Evolutionary conservation across 2,113 vertebrate genomes (phyloP).

Genomic region (Clarias gariepinus): DNA sequence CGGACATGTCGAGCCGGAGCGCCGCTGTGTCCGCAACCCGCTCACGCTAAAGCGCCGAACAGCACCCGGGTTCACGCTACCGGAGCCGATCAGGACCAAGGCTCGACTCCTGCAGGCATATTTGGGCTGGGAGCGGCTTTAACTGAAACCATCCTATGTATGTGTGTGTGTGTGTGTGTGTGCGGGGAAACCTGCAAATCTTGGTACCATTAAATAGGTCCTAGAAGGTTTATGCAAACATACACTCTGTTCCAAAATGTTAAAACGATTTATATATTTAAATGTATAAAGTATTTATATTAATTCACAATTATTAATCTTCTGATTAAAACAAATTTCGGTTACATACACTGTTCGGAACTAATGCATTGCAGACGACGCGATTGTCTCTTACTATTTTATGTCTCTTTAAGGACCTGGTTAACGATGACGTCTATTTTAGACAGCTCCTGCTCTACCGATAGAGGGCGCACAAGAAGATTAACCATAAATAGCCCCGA

Average conservation of each 20-base stretch:
- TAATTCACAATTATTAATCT: neutral
- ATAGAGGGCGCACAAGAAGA: slow-evolving; percentile 22
- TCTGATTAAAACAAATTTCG: too few relatives aligned
- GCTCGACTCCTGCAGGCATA: neutral
- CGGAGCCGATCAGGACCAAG: slow-evolving; percentile 29
- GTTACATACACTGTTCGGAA: neutral
- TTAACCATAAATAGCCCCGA: neutral
- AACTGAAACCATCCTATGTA: slow-evolving; percentile 23
- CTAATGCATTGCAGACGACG: neutral
- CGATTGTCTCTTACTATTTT: neutral
- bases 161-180: slow-evolving; percentile 23
- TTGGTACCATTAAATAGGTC: slow-evolving; percentile 48
- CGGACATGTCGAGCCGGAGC: slow-evolving; percentile 60
- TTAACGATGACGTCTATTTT: slow-evolving; percentile 32
- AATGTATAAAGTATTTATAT: too few relatives aligned
- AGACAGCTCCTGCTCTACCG: neutral
- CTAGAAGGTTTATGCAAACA: neutral
- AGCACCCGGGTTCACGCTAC: neutral
- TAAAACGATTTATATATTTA: neutral
- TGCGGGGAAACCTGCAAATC: slow-evolving; percentile 45
- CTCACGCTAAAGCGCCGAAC: slow-evolving; percentile 11
- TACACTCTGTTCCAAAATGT: neutral
- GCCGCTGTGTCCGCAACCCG: slow-evolving; percentile 45
- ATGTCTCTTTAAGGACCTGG: slow-evolving; percentile 27
- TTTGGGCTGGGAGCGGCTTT: neutral